Conservation (phyloP, 2,888 invertebrate genomes). For the Phortica okadai region DNA sequence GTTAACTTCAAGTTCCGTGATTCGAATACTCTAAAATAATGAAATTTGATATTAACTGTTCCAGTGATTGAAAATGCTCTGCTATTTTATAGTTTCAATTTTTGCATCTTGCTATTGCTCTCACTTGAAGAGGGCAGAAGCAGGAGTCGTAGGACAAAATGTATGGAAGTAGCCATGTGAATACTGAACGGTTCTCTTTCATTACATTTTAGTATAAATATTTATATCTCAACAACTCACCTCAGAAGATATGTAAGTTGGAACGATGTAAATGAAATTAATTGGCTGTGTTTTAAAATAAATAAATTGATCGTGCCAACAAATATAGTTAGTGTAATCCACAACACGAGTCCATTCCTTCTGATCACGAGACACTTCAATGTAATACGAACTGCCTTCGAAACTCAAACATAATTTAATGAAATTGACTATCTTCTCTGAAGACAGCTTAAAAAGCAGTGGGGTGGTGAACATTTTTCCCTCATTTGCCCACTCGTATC, state of each 20-base stretch:
- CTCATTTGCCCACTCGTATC: too few relatives aligned
- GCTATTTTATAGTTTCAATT: too few relatives aligned
- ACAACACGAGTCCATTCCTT: constrained; percentile 5
- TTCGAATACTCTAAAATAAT: background rate
- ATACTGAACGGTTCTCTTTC: too few relatives aligned
- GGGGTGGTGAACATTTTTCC: too few relatives aligned
- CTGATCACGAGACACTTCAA: background rate
- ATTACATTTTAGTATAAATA: background rate
- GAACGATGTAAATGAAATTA: background rate
- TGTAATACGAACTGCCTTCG: background rate
- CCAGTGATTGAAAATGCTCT: too few relatives aligned
- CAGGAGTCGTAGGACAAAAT: too few relatives aligned
- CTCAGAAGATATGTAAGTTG: background rate
- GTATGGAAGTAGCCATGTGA: too few relatives aligned
- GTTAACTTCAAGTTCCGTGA: background rate
- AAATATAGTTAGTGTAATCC: background rate
- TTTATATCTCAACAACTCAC: background rate
- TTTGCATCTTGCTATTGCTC: too few relatives aligned
- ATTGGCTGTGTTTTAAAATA: background rate
- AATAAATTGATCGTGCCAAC: background rate
- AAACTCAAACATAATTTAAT: too few relatives aligned
- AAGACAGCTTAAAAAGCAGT: too few relatives aligned
- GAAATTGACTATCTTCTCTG: too few relatives aligned
- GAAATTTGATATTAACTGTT: background rate
- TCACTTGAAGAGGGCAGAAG: too few relatives aligned